Percentiles rank a stretch among this genome's conserved stretches.
These are phyloP conservation scores for Acrossocheilus fasciatus DNA, from an alignment of 2,797 vertebrate species.

Conservation along the genomic window DNA sequence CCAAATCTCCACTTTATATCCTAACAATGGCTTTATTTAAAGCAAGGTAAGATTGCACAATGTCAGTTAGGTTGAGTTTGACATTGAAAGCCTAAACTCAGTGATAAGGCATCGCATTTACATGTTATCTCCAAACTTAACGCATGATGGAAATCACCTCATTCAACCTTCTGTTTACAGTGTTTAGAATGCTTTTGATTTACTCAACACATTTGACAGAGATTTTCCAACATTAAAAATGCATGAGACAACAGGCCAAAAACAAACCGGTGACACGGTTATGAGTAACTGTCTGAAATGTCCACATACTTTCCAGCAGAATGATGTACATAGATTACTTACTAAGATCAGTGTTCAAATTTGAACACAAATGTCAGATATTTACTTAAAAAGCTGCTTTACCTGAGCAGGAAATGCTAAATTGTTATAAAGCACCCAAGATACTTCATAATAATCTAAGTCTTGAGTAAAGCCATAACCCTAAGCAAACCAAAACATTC, in stretches of 20 bases:
- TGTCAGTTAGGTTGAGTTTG: not conserved
- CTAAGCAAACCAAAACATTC: not conserved
- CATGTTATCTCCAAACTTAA: not conserved
- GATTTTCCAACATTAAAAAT: constrained; percentile 72
- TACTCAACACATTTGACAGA: constrained; percentile 8
- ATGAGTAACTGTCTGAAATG: constrained; percentile 52
- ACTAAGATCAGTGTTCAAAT: constrained; percentile 37
- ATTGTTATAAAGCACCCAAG: not conserved
- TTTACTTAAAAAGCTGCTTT: not conserved
- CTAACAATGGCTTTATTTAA: constrained; percentile 18
- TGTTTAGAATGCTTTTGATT: constrained; percentile 1
- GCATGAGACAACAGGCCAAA: constrained; percentile 53
- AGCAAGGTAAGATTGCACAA: not conserved
- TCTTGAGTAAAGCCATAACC: not conserved
- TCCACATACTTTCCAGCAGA: not conserved
- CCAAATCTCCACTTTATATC: constrained; percentile 18
- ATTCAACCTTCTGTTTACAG: not conserved
- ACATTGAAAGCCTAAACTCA: not conserved
- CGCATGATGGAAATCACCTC: not conserved
- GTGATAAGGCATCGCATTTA: constrained; percentile 5
- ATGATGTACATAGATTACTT: not conserved
- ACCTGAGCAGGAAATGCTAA: not conserved
- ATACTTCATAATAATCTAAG: not conserved
- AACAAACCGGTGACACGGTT: constrained; percentile 48
- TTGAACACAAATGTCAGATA: not conserved